Base-by-base conservation (phyloP, 2,888 invertebrate species). In the Drosophila yooni region DNA sequence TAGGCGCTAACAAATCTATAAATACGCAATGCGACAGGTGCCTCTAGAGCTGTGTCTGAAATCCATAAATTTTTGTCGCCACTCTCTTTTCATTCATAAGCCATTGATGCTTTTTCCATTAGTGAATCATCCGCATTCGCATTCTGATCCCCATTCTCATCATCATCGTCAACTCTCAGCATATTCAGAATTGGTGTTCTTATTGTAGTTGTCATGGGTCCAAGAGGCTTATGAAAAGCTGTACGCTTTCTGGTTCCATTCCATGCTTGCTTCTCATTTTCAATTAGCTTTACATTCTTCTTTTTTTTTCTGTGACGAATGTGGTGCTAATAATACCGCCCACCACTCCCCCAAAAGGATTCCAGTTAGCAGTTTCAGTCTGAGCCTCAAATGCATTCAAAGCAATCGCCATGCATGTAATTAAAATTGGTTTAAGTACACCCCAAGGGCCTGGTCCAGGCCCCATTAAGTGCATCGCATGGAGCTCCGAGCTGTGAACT, bases 51-150 rank as follows among this genome's bases (percentile, higher is more conserved):
- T 43, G 43, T 57, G 66, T 66, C 66, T 62, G 69, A 68, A 88
- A 85, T 85, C 83, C 88, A 85, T 85, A 85, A 88, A 88, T 85
- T 86, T 82, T 69, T 70, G 71, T 78, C 77, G 64, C 82, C 83
- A 73, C 43, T 81, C 63, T 70, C 70, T 65, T 66, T 75, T 74
- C 71, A 81, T 86, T 83, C 70, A 69, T 87, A 87, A 87, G 88
- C 87, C 79, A 78, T 87, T 89, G 89, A 89, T 87, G 81, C 89
- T 64, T 82, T 87, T 87, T 89, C 88, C 89, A 87, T 89, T 87
- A 87, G 83, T 83, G 82, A 33, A 54, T 70, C 58, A 56, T 51
- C 46, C 52, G 51, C 51, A 65, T 34, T 46, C 59, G 29, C 56
- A 58, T 50, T 51, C 50, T 56, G 46, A 50, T 43, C 11, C 27